Evolutionary conservation across 2,797 vertebrate species (phyloP).

Genomic region (Margarornis squamiger): DNA sequence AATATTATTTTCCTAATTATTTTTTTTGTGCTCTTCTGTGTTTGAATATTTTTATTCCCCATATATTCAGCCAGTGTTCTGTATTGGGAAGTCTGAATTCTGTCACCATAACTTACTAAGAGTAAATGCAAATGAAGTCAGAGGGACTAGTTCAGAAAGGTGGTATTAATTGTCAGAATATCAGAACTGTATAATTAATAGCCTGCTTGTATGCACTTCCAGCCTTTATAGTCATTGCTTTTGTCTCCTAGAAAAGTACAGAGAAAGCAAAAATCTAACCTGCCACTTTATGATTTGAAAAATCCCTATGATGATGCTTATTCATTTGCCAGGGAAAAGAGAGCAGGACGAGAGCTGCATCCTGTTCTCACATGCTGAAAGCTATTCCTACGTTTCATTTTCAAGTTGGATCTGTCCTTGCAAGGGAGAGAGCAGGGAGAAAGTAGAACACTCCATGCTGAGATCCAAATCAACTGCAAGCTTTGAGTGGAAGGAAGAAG

Average conservation of each 20-base stretch:
- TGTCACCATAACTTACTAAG: not conserved
- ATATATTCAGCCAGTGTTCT: not conserved
- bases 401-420: not conserved
- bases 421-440: not conserved
- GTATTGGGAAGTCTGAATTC: not conserved
- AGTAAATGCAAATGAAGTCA: not conserved
- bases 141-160: not conserved
- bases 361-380: not conserved
- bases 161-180: not conserved
- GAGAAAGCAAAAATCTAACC: not conserved
- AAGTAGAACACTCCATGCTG: not conserved
- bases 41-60: not conserved
- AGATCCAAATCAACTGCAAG: not conserved
- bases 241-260: not conserved
- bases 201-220: not conserved
- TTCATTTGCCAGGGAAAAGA: not conserved
- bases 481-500: not conserved
- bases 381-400: not conserved
- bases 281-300: not conserved
- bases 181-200: not conserved
- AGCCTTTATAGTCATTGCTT: not conserved
- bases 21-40: not conserved
- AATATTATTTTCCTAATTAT: not conserved
- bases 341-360: not conserved
- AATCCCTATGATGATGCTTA: not conserved